A percentile compares a stretch with the other conserved stretches of the same genome.
Conservation (phyloP, 2,888 invertebrate species). For the Mechanitis messenoides region DNA sequence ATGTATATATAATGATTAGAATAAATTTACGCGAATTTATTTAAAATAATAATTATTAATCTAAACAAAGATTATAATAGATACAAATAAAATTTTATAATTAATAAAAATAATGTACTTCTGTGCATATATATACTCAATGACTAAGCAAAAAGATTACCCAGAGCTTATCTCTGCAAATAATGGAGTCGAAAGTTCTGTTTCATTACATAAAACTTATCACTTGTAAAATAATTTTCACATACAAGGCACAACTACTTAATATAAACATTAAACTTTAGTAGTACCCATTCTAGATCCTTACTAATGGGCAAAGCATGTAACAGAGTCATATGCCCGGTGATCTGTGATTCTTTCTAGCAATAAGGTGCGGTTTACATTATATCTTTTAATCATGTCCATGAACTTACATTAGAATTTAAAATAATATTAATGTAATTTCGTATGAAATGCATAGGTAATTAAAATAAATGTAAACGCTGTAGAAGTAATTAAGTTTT, state of each 20-base stretch:
- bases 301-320: slow-evolving; percentile 74
- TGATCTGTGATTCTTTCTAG: slow-evolving; percentile 48
- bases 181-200: slow-evolving; percentile 19
- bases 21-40: too few species aligned
- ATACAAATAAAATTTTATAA: too few species aligned
- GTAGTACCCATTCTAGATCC: slow-evolving; percentile 45
- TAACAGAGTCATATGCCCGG: slow-evolving; percentile 48
- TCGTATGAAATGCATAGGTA: background rate
- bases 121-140: background rate
- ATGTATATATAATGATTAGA: background rate
- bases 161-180: slow-evolving; percentile 20
- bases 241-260: slow-evolving; percentile 36
- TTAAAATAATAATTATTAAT: too few species aligned
- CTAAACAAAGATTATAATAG: too few species aligned
- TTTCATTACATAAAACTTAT: slow-evolving; percentile 25
- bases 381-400: slow-evolving; percentile 23
- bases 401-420: slow-evolving; percentile 11
- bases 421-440: slow-evolving; percentile 12
- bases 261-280: slow-evolving; percentile 71
- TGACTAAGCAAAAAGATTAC: slow-evolving; percentile 17
- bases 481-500: background rate
- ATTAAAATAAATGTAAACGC: background rate
- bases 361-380: slow-evolving; percentile 39
- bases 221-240: slow-evolving; percentile 35
- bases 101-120: too few species aligned